Conservation (phyloP, 2,113 vertebrate genomes). For the Marmota flaviventris region DNA sequence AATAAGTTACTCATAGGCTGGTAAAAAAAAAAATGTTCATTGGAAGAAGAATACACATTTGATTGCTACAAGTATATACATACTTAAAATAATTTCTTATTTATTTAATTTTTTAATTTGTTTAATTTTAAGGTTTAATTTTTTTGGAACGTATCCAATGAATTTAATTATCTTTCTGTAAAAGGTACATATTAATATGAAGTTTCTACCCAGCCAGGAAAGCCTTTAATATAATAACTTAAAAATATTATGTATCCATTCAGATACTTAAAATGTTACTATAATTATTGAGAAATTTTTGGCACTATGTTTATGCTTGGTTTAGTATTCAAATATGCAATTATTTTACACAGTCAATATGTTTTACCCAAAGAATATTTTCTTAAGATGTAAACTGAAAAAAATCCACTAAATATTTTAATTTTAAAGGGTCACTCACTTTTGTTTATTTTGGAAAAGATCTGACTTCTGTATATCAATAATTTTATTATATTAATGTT, state of each 20-base stretch:
- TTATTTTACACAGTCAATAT: background rate
- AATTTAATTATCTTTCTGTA: background rate
- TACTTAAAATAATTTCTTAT: background rate
- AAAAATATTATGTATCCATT: background rate
- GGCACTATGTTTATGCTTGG: background rate
- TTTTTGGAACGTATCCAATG: background rate
- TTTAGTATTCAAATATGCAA: background rate
- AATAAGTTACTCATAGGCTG: background rate
- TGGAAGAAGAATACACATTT: background rate
- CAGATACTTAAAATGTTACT: background rate
- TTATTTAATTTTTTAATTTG: background rate
- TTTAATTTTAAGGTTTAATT: background rate
- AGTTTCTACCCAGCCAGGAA: background rate
- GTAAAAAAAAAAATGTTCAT: background rate
- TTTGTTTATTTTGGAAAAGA: background rate
- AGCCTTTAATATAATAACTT: slow-evolving; percentile 32
- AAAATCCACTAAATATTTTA: background rate
- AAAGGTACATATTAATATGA: background rate
- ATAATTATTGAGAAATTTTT: background rate
- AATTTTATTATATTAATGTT: background rate
- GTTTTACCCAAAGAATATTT: background rate
- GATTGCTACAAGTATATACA: background rate
- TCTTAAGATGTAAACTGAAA: slow-evolving; percentile 34
- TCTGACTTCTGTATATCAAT: background rate
- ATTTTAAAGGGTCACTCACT: background rate